A percentile compares a stretch with the other conserved stretches of the same genome.
These are phyloP conservation scores for Merluccius polli DNA, from an alignment of 2,797 vertebrate genomes.

Conservation along the genomic window DNA sequence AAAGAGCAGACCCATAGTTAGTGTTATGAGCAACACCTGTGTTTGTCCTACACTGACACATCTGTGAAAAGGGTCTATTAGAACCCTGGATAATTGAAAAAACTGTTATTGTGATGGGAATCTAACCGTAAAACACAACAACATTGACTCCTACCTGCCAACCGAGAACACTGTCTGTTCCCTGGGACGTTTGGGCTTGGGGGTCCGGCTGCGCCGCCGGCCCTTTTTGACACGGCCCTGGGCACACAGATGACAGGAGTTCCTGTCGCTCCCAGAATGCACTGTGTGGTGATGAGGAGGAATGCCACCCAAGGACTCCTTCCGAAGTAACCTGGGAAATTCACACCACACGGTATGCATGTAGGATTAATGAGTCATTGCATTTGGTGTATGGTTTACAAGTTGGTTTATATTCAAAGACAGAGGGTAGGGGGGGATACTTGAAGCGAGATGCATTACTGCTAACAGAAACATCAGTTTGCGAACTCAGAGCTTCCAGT, in stretches of 20 bases:
- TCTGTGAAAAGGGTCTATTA: background rate
- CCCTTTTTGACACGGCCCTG: conserved; percentile 78
- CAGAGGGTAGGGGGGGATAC: background rate
- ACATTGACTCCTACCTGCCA: conserved; percentile 77
- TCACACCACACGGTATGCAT: conserved; percentile 1
- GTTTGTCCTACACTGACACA: too few relatives aligned
- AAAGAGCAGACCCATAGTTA: too few relatives aligned
- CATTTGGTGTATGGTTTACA: background rate
- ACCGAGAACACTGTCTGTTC: conserved; percentile 94
- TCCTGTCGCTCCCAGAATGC: conserved; percentile 81
- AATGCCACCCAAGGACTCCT: conserved; percentile 74
- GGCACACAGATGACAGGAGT: conserved; percentile 87
- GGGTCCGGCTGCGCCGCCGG: conserved; percentile 78
- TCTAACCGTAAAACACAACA: background rate
- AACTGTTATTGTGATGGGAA: background rate
- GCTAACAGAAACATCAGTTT: background rate
- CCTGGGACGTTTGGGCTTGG: conserved; percentile 76
- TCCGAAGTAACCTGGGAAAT: conserved; percentile 71
- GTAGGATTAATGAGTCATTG: background rate
- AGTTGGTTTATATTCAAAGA: background rate
- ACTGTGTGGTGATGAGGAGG: conserved; percentile 90
- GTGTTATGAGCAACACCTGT: too few relatives aligned
- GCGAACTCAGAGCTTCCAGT: background rate
- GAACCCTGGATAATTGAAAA: too few relatives aligned
- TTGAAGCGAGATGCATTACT: background rate